Conservation (phyloP, 2,888 invertebrate genomes). For the Dorcus hopei region DNA sequence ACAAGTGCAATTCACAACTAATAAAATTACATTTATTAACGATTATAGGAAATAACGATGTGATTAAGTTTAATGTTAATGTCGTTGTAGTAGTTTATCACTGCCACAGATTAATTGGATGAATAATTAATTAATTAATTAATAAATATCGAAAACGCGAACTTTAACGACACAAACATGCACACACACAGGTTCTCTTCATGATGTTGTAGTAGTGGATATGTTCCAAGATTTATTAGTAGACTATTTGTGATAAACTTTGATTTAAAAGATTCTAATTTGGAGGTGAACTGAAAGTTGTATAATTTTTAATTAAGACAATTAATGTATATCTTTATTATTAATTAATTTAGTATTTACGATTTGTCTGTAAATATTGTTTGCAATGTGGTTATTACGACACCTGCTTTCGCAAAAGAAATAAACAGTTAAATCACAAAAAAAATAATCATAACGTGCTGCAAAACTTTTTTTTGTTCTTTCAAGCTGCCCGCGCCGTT, state of each 20-base stretch:
- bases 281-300: constrained; percentile 39
- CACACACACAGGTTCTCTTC: too few species aligned
- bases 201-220: too few species aligned
- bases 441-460: too few species aligned
- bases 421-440: background rate
- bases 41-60: background rate
- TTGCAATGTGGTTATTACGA: constrained; percentile 33
- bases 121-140: background rate
- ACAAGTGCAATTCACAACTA: too few species aligned
- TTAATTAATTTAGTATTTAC: constrained; percentile 32
- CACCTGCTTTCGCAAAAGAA: constrained; percentile 1
- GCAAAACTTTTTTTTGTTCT: too few species aligned
- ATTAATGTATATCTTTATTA: constrained; percentile 33
- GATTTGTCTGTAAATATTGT: constrained; percentile 42
- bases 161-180: constrained; percentile 2
- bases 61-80: too few species aligned
- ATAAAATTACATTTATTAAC: background rate
- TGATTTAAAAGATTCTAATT: constrained; percentile 21
- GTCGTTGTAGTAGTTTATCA: constrained; percentile 32
- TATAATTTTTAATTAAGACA: constrained; percentile 35
- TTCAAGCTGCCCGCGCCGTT: background rate
- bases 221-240: constrained; percentile 12
- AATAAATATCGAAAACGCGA: constrained; percentile 3
- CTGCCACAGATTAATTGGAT: constrained; percentile 29
- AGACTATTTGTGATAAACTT: constrained; percentile 39